phyloP scores from a whole-genome alignment of 23 tunicate species.

The Oikopleura dioica region DNA sequence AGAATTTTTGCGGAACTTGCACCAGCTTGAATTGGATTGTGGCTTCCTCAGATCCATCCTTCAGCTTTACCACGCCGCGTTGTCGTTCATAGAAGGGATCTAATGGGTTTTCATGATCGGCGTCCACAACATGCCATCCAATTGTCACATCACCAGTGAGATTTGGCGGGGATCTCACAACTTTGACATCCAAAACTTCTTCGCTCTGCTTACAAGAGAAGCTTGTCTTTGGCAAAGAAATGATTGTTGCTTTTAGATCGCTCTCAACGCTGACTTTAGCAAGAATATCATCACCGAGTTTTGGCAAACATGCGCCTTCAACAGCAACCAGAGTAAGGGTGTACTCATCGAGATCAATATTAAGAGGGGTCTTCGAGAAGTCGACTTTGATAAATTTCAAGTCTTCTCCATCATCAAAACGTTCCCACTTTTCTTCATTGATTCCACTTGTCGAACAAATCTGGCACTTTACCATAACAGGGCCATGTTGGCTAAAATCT shows the following conservation, averaged over 20 bases:
- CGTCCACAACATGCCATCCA: background rate
- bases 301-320: background rate
- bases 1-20: conserved; percentile 1
- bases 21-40: background rate
- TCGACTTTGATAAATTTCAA: background rate
- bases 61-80: background rate
- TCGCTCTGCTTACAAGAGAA: background rate
- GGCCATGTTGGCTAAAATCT: background rate
- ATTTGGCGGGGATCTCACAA: background rate
- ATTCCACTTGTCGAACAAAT: background rate
- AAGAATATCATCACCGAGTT: background rate
- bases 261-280: background rate
- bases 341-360: background rate
- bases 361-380: no score
- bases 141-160: background rate
- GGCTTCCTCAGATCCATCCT: background rate
- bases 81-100: background rate
- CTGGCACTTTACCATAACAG: background rate
- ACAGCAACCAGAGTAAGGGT: background rate
- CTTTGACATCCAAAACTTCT: background rate
- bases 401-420: background rate
- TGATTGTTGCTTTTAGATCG: background rate
- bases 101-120: background rate
- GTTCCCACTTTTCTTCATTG: conserved; percentile 3
- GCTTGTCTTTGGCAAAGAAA: background rate